These are phyloP conservation scores for Incurvaria masculella DNA, from an alignment of 2,888 invertebrate genomes.

Conservation along the genomic window DNA sequence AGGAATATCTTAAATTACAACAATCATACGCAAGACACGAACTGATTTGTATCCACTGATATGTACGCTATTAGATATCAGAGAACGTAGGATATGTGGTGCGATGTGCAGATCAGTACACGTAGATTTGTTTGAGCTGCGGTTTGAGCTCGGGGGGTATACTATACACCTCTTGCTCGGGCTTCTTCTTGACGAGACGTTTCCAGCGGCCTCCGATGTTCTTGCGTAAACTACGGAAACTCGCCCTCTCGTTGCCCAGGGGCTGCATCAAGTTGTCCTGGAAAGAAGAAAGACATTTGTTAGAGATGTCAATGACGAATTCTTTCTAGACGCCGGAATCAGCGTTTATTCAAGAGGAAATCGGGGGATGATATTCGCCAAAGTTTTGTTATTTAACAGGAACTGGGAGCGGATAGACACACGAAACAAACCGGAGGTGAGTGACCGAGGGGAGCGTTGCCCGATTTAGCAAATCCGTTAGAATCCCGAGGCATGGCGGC, in stretches of 20 bases:
- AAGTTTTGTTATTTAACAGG: background rate
- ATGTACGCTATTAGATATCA: background rate
- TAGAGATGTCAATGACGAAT: background rate
- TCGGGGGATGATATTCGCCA: conserved; percentile 12
- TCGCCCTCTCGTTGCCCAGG: conserved; percentile 66
- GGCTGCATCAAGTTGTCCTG: conserved; percentile 78
- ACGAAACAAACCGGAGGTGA: conserved; percentile 21
- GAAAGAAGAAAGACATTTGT: conserved; percentile 35
- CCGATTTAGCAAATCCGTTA: conserved; percentile 33
- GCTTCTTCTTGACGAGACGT: conserved; percentile 81
- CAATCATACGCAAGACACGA: background rate
- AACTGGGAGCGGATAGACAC: background rate
- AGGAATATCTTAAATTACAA: background rate
- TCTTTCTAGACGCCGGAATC: too few species aligned
- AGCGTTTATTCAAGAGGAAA: too few species aligned
- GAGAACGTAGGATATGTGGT: background rate
- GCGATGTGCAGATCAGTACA: conserved; percentile 66
- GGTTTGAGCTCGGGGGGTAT: conserved; percentile 86
- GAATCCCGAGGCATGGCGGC: conserved; percentile 31
- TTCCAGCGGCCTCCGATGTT: conserved; percentile 85
- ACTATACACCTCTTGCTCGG: conserved; percentile 75
- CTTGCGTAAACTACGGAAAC: conserved; percentile 81
- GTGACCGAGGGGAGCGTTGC: conserved; percentile 26
- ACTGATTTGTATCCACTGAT: background rate
- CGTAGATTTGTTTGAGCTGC: conserved; percentile 85